These are phyloP conservation scores for Plutella xylostella DNA, from an alignment of 2,888 invertebrate genomes.

Conservation along the genomic window DNA sequence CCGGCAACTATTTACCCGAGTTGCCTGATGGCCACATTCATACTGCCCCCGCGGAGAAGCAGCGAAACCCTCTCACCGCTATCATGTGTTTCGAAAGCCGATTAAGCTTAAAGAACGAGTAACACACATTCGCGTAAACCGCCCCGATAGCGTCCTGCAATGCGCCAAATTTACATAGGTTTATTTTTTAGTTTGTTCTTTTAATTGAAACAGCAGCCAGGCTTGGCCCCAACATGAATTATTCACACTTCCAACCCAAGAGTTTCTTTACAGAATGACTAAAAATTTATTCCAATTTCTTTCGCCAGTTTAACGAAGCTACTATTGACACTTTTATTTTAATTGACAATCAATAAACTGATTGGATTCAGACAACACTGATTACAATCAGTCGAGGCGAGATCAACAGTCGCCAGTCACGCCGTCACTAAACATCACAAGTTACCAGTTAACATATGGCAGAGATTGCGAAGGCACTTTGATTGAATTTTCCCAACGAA, in stretches of 20 bases:
- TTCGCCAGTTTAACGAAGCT: background rate
- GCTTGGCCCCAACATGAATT: constrained; percentile 20
- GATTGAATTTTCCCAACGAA: constrained; percentile 37
- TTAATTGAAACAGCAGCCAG: constrained; percentile 41
- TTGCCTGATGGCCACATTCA: no score
- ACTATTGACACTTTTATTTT: background rate
- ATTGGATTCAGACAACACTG: constrained; percentile 3
- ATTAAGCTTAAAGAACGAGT: constrained; percentile 39
- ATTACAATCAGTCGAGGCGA: background rate
- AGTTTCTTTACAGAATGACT: background rate
- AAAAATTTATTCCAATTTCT: background rate
- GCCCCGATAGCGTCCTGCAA: constrained; percentile 55
- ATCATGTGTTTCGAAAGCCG: no score
- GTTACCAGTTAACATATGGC: constrained; percentile 14
- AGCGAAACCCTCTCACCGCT: no score
- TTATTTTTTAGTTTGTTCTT: constrained; percentile 44
- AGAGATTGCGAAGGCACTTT: constrained; percentile 23
- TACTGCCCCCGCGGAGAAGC: no score
- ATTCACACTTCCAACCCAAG: constrained; percentile 4
- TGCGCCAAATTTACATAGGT: constrained; percentile 57
- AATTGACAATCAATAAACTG: constrained; percentile 8
- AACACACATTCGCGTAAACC: constrained; percentile 45
- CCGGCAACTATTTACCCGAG: no score
- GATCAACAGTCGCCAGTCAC: background rate
- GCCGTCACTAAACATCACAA: background rate